phyloP scores from a whole-genome alignment of 1,140 invertebrate genomes.

The Dreissena rostriformis region DNA sequence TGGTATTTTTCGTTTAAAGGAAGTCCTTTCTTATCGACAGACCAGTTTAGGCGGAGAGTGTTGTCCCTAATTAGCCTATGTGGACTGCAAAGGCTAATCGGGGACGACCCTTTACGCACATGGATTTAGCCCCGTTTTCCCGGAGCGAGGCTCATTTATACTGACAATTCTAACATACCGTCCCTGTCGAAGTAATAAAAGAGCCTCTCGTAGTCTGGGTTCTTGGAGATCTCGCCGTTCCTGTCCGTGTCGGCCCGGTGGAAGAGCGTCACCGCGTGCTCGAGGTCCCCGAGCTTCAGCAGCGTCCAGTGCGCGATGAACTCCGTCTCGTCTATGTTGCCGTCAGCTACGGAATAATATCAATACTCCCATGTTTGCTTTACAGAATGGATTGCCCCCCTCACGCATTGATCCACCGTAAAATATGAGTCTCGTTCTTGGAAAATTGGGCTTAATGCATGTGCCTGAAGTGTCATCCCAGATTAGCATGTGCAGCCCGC shows the following conservation, averaged over 20 bases:
- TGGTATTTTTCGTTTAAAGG: background rate
- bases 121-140: background rate
- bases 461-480: no score
- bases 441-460: no score
- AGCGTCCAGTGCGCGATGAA: slow-evolving; percentile 56
- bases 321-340: slow-evolving; percentile 51
- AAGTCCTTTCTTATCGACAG: no score
- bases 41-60: background rate
- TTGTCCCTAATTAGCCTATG: background rate
- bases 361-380: no score
- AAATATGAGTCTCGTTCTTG: no score
- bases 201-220: slow-evolving; percentile 56
- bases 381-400: no score
- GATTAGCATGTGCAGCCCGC: no score
- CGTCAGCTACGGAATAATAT: slow-evolving; percentile 48
- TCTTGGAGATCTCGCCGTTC: slow-evolving; percentile 52
- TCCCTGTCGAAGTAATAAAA: slow-evolving; percentile 64
- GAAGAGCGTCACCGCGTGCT: slow-evolving; percentile 56
- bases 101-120: background rate
- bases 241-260: slow-evolving; percentile 60
- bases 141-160: background rate
- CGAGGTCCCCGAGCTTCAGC: slow-evolving; percentile 43
- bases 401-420: no score
- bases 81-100: background rate
- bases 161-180: slow-evolving; percentile 28